Base-by-base conservation (phyloP, 2,888 invertebrate species). In the Caenorhabditis sp. region DNA sequence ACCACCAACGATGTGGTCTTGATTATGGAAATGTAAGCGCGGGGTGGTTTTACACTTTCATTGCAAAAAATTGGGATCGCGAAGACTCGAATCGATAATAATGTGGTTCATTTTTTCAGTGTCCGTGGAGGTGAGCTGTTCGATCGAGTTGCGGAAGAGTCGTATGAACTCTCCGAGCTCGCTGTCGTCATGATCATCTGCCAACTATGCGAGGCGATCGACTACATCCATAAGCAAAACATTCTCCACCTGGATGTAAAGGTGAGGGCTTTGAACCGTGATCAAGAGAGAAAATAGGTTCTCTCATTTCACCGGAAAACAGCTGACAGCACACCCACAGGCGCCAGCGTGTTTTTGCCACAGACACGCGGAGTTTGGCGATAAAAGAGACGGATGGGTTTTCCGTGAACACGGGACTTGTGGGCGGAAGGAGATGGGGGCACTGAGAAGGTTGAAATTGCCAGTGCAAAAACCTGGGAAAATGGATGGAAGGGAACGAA, bases 101-200 rank as follows among this genome's bases (percentile, higher is more conserved):
- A n/a, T n/a, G n/a, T n/a, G n/a, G n/a, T n/a, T n/a, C n/a, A 24
- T 24, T 39, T 13, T 76, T 92, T 50, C 92, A 99, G 99, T 88
- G 95, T 99, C 86, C 94, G 94, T 89, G 99, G 99, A 8, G 99
- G 99, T 1, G 99, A 99, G 90, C 91, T 99, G 45, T 99, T 99
- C 90, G 99, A 99, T 90, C 92, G 99, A 61, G 97, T 99, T 24
- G 97, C 99, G 79, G 96, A 96, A 88, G 99, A 99, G 89, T 96
- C 96, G 90, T 99, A 98, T 89, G 93, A 98, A 66, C 92, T 99
- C 80, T 98, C 98, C 0, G 99, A 99, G 90, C 93, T 80, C 79
- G 95, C 96, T 7, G 98, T 97, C 90, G 94, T 95, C 0, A 94
- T 96, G 75, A 98, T 99, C 90, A 94, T 98, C 93, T 92, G 96